Percentiles rank a stretch among this genome's conserved stretches.
These are phyloP conservation scores for Aix galericulata DNA, from an alignment of 2,113 vertebrate species.

Conservation along the genomic window DNA sequence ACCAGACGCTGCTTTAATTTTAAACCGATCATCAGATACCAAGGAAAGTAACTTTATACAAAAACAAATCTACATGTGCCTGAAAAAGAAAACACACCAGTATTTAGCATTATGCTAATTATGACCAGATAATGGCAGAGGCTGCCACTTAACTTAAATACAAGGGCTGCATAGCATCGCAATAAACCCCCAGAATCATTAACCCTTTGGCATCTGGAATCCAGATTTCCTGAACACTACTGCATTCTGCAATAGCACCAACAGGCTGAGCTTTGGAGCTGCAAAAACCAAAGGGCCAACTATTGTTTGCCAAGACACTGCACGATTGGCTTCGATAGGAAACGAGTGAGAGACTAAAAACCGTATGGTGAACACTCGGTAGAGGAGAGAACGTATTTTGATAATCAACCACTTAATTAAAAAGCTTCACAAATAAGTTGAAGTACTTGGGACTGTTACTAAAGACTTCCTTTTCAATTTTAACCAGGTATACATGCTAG, in stretches of 20 bases:
- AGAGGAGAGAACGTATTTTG: neutral
- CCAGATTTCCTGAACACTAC: neutral
- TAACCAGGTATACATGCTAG: neutral
- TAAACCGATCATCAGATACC: slow-evolving; percentile 77
- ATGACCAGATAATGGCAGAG: slow-evolving; percentile 39
- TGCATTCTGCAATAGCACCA: neutral
- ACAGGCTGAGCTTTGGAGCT: neutral
- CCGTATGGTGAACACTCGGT: neutral
- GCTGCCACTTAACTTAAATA: slow-evolving; percentile 62
- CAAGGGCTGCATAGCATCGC: slow-evolving; percentile 72
- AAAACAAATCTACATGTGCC: slow-evolving; percentile 76
- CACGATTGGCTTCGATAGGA: neutral
- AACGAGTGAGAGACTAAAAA: slow-evolving; percentile 9
- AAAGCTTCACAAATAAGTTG: neutral
- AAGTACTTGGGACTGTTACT: neutral
- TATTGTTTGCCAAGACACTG: neutral
- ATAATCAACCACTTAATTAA: neutral
- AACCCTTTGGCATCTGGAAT: slow-evolving; percentile 67
- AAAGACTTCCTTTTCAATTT: neutral
- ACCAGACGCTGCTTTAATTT: slow-evolving; percentile 68
- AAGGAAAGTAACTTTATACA: slow-evolving; percentile 72
- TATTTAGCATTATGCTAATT: slow-evolving; percentile 60
- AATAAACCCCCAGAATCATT: slow-evolving; percentile 31
- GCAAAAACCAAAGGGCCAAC: slow-evolving; percentile 17
- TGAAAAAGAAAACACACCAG: slow-evolving; percentile 67